Evolutionary conservation across 2,888 invertebrate species (phyloP).

Genomic region (Adineta ricciae): DNA sequence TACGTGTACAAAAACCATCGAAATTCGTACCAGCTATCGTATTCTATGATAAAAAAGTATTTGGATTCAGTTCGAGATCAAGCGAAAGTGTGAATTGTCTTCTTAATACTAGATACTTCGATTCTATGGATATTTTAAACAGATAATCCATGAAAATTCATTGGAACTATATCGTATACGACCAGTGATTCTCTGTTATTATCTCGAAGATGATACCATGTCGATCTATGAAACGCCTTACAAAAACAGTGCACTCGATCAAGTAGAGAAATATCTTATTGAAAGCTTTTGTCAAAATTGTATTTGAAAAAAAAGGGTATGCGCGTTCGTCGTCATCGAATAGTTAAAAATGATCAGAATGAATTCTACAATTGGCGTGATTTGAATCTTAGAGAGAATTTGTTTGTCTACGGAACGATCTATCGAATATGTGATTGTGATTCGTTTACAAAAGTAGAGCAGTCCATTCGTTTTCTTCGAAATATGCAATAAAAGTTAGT

Average conservation of each 20-base stretch:
- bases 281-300: too few relatives aligned
- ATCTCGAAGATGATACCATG: conserved; percentile 51
- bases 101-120: conserved; percentile 58
- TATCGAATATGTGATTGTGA: conserved; percentile 73
- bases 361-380: conserved; percentile 73
- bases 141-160: conserved; percentile 66
- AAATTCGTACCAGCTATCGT: conserved; percentile 51
- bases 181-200: conserved; percentile 48
- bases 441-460: conserved; percentile 62
- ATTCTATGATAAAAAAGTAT: conserved; percentile 50
- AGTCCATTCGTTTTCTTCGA: not conserved
- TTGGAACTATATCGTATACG: conserved; percentile 61
- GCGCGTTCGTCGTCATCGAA: conserved; percentile 63
- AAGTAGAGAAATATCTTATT: too few relatives aligned
- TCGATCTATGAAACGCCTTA: conserved; percentile 48
- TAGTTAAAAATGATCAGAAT: conserved; percentile 65
- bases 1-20: conserved; percentile 48
- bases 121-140: conserved; percentile 72
- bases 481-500: not conserved
- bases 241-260: conserved; percentile 50
- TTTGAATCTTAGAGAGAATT: conserved; percentile 66
- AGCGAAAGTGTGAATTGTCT: not conserved
- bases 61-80: not conserved
- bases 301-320: conserved; percentile 60
- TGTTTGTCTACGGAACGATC: conserved; percentile 67